A percentile compares a stretch with the other conserved stretches of the same genome.
Conservation (phyloP, 2,797 vertebrate genomes). For the Hyperoplus immaculatus region DNA sequence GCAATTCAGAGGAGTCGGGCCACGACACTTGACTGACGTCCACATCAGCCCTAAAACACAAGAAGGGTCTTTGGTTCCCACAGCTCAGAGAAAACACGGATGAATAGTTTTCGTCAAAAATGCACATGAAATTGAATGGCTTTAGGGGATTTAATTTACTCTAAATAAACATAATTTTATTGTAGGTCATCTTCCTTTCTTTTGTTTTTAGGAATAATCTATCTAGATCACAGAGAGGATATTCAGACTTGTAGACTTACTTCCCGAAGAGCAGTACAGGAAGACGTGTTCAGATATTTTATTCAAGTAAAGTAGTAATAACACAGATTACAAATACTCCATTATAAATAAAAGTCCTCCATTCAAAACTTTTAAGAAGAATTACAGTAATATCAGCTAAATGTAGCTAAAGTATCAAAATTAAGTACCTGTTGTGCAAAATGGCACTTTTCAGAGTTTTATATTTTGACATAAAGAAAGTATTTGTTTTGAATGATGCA, state of each 20-base stretch:
- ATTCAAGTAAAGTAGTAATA: background rate
- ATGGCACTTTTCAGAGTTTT: too few species aligned
- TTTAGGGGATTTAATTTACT: background rate
- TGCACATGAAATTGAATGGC: background rate
- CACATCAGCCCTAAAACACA: slow-evolving; percentile 72
- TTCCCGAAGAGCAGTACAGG: background rate
- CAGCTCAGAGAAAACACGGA: background rate
- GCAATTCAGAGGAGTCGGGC: slow-evolving; percentile 58
- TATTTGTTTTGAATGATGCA: background rate
- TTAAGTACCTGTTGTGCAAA: too few species aligned
- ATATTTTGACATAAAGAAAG: too few species aligned
- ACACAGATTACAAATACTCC: background rate
- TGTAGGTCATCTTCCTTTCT: background rate
- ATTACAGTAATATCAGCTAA: background rate
- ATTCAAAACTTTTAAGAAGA: too few species aligned
- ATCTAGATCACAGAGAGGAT: too few species aligned
- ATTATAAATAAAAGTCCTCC: background rate
- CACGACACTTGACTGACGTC: slow-evolving; percentile 56
- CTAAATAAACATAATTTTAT: background rate
- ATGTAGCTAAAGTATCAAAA: background rate
- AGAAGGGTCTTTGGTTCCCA: slow-evolving; percentile 15
- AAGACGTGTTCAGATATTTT: background rate
- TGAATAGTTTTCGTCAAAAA: background rate
- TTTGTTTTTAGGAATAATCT: slow-evolving; percentile 2
- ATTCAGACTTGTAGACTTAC: too few species aligned